Percentiles rank a stretch among this genome's conserved stretches.
Conservation (phyloP, 2,113 vertebrate genomes). For the Chaetorhynchus papuensis region DNA sequence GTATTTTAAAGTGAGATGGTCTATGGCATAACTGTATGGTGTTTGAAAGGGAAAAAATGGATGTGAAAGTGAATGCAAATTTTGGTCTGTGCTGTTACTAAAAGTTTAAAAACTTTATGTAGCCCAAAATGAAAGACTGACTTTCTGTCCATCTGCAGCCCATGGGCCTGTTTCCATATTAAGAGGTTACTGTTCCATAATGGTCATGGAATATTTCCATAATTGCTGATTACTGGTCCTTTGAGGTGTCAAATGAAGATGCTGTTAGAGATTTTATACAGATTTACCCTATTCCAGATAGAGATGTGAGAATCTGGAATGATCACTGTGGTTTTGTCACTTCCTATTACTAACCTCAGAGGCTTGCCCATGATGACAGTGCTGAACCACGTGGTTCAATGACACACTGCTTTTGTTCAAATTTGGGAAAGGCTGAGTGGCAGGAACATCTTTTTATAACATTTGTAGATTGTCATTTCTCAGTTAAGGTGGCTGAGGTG, state of each 20-base stretch:
- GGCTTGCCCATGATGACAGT: neutral
- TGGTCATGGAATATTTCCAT: neutral
- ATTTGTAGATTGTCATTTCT: neutral
- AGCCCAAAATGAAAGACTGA: neutral
- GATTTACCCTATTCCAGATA: neutral
- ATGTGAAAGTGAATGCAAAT: neutral
- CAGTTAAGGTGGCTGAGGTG: neutral
- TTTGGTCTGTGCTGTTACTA: neutral
- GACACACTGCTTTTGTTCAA: neutral
- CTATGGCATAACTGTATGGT: neutral
- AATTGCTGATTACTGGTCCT: neutral
- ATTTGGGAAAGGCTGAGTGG: neutral
- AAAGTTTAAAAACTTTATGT: neutral
- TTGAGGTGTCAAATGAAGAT: neutral
- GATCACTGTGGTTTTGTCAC: neutral
- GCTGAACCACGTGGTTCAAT: accelerated
- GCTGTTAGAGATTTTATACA: neutral
- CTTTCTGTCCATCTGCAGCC: neutral
- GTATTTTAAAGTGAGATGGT: neutral
- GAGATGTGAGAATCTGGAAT: neutral
- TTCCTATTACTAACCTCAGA: neutral
- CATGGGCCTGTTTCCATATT: neutral
- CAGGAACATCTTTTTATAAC: neutral
- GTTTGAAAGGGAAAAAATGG: neutral
- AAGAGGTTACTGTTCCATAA: neutral